Conservation (phyloP, 2,797 vertebrate genomes). For the Anguilla anguilla region DNA sequence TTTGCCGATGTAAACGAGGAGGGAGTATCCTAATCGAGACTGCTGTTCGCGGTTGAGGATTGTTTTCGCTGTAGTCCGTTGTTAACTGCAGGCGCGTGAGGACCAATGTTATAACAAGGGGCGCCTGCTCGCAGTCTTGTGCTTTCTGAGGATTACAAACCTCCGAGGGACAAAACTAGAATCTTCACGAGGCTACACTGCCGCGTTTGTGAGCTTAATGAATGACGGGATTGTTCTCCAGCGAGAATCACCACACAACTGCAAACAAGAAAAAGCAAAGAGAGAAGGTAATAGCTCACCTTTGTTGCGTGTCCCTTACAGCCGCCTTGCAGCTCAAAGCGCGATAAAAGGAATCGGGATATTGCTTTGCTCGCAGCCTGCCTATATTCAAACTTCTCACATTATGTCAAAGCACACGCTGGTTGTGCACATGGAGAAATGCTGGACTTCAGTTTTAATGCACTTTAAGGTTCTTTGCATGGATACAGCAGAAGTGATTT, state of each 20-base stretch:
- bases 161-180: slow-evolving; percentile 38
- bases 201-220: slow-evolving; percentile 18
- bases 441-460: background rate
- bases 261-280: slow-evolving; percentile 37
- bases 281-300: slow-evolving; percentile 50
- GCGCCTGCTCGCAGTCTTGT: slow-evolving; percentile 47
- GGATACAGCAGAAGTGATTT: background rate
- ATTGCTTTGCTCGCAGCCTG: background rate
- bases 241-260: slow-evolving; percentile 40
- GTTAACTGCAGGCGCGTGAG: slow-evolving; percentile 47
- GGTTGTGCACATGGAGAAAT: background rate
- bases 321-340: background rate
- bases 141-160: slow-evolving; percentile 66
- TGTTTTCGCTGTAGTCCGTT: slow-evolving; percentile 65
- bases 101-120: slow-evolving; percentile 53
- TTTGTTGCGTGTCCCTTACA: slow-evolving; percentile 2
- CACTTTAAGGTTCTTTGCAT: background rate
- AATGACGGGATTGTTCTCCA: slow-evolving; percentile 36
- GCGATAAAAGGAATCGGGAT: background rate
- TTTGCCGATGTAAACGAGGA: slow-evolving; percentile 39
- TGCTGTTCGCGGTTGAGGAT: slow-evolving; percentile 42
- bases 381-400: background rate
- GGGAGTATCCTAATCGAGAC: slow-evolving; percentile 58
- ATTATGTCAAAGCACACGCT: background rate
- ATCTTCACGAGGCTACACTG: slow-evolving; percentile 5